Conservation (phyloP, 2,113 vertebrate genomes). For the Gavia stellata region DNA sequence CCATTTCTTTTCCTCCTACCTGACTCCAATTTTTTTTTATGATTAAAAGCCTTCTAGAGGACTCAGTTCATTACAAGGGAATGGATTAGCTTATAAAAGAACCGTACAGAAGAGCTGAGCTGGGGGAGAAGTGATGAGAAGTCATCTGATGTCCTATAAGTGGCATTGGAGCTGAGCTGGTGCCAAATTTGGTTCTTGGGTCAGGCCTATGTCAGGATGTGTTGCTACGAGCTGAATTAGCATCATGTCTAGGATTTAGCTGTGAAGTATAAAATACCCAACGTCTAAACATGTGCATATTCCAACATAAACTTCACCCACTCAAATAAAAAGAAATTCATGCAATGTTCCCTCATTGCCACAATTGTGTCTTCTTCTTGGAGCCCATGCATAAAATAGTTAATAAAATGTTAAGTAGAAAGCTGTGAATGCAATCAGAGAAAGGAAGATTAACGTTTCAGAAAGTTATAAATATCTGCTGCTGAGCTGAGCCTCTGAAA, state of each 20-base stretch:
- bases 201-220: neutral
- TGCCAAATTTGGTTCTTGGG: neutral
- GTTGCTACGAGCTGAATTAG: neutral
- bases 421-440: neutral
- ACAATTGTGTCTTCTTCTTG: neutral
- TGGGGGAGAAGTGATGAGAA: neutral
- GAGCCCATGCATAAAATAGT: neutral
- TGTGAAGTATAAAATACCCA: neutral
- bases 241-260: neutral
- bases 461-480: neutral
- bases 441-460: neutral
- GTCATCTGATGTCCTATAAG: neutral
- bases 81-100: neutral
- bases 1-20: conserved; percentile 3
- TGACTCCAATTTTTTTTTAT: neutral
- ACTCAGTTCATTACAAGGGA: neutral
- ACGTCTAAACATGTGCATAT: neutral
- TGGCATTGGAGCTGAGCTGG: neutral
- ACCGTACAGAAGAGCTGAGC: neutral
- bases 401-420: neutral
- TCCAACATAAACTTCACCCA: neutral
- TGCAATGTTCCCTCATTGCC: neutral
- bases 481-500: neutral
- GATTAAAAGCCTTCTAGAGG: neutral
- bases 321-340: neutral